phyloP scores from a whole-genome alignment of 2,888 invertebrate species.

The Halictus ligatus region DNA sequence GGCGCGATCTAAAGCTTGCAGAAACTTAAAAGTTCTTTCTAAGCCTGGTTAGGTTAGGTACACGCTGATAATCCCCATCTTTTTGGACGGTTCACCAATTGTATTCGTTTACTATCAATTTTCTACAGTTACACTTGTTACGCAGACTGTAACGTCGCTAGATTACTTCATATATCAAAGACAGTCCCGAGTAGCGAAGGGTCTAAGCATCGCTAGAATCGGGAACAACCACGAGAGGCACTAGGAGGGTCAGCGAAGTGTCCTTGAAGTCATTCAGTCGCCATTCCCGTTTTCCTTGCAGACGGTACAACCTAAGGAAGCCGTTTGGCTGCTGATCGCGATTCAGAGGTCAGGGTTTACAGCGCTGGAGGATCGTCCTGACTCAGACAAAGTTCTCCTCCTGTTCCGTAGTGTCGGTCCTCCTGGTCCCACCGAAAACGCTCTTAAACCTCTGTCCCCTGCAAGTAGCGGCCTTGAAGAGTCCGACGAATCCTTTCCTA shows the following conservation, averaged over 20 bases:
- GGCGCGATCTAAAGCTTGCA: not conserved
- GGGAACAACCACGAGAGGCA: not conserved
- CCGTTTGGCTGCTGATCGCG: too few species aligned
- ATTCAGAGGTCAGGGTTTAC: not conserved
- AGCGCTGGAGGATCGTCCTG: not conserved
- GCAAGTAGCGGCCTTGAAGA: slow-evolving; percentile 87
- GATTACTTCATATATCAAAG: not conserved
- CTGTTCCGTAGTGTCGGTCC: slow-evolving; percentile 67
- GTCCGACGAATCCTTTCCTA: slow-evolving; percentile 90
- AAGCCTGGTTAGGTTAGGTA: not conserved
- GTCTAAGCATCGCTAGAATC: not conserved
- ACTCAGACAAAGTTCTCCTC: slow-evolving; percentile 79
- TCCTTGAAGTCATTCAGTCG: not conserved
- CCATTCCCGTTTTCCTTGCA: too few species aligned
- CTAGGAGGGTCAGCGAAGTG: not conserved
- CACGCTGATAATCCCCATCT: not conserved
- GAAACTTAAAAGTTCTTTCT: not conserved
- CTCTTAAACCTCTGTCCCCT: slow-evolving; percentile 84
- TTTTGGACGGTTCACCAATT: not conserved
- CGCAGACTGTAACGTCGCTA: not conserved
- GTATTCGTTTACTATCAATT: not conserved
- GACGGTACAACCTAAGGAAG: too few species aligned
- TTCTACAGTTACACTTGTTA: not conserved
- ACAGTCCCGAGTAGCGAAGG: not conserved
- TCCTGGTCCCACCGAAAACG: slow-evolving; percentile 81